Evolutionary conservation across 2,888 invertebrate genomes (phyloP), one percentile per base, ranked within the genome.

Genomic region (Fragum whitleyi): DNA sequence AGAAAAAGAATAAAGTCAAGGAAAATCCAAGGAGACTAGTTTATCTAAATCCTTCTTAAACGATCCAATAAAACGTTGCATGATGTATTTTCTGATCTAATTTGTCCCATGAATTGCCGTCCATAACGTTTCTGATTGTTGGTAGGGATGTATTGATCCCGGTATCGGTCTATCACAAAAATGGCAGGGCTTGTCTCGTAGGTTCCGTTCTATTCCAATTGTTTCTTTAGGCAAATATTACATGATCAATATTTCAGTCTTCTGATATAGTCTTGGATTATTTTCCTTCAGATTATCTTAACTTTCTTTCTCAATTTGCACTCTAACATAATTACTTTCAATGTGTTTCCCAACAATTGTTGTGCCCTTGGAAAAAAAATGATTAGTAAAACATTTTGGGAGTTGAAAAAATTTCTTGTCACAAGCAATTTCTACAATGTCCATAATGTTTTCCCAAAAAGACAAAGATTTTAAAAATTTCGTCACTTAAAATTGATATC

Each of bases 41-140:
- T 57, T 61, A 61, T 61, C 61, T 61, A 11, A 28, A 61, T 32
- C n/a, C 61, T 61, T 32, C 61, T 39, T 42, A 42, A 65, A 65
- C 26, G 26, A 39, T 42, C 65, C 42, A 39, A 65, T 65, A 65
- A 65, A 65, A 26, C 42, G 36, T 65, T 65, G 65, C 65, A 65
- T 65, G 65, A 65, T 65, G 65, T 42, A 65, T 21, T 65, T 65
- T 65, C 65, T 65, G 65, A 65, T 65, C 36, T 65, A 65, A 65
- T 65, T 65, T 65, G 65, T 65, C 21, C 23, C 5, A 39, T 42
- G 42, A 65, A 65, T 65, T 65, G 65, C 42, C 26, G 2, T 36
- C 65, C n/a, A 39, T 65, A 65, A 42, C 21, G n/a, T n/a, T 65
- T 42, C 23, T 42, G 65, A 65, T 65, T 65, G 65, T 42, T 42